A percentile compares a stretch with the other conserved stretches of the same genome.
phyloP scores from a whole-genome alignment of 2,797 vertebrate genomes.

The Chrysocyon brachyurus region DNA sequence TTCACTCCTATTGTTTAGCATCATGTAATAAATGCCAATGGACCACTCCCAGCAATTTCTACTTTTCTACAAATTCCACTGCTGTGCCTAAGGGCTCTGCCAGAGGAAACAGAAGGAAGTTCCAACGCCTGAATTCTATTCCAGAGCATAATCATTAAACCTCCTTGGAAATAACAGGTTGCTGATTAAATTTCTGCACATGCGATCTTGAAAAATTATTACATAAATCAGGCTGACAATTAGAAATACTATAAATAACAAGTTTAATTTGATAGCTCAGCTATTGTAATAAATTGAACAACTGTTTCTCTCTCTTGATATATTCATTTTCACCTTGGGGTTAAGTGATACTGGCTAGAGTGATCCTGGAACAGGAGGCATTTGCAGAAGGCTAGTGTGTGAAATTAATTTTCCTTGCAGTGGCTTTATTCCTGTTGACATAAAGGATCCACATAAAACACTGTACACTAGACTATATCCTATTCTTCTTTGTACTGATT shows the following conservation, averaged over 20 bases:
- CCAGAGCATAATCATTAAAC: conserved; percentile 10
- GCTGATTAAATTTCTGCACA: conserved; percentile 72
- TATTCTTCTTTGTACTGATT: neutral
- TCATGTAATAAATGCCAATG: neutral
- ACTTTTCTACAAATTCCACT: neutral
- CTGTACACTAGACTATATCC: conserved; percentile 36
- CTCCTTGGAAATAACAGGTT: conserved; percentile 29
- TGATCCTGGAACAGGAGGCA: conserved; percentile 32
- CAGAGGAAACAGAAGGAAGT: neutral
- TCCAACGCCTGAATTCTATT: neutral
- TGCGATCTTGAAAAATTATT: conserved; percentile 68
- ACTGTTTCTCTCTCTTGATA: conserved; percentile 60
- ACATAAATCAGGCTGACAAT: conserved; percentile 74
- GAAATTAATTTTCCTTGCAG: conserved; percentile 77
- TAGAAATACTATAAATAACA: conserved; percentile 79
- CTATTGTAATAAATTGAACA: conserved; percentile 72
- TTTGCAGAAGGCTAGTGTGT: conserved; percentile 65
- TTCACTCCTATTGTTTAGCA: neutral
- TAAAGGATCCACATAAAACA: conserved; percentile 52
- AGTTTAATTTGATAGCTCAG: conserved; percentile 72
- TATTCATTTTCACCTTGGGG: conserved; percentile 79
- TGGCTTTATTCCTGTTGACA: conserved; percentile 65
- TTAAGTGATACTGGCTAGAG: conserved; percentile 73
- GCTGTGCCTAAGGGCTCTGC: neutral
- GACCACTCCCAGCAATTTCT: neutral